Evolutionary conservation across 2,113 vertebrate genomes (phyloP).

Genomic region (Brachypteracias leptosomus): DNA sequence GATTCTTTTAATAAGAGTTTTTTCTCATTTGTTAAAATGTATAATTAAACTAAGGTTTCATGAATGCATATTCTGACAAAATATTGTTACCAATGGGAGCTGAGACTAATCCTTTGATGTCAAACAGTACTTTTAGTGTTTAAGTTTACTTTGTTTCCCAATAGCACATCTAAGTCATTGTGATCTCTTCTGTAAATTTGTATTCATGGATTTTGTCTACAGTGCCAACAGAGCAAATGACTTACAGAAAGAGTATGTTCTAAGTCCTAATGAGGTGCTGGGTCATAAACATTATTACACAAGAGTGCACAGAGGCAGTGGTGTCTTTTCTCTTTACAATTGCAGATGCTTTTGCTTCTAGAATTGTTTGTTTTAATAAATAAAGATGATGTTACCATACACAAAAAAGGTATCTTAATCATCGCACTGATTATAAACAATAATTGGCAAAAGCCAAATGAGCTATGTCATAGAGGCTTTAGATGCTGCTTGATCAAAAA

Average conservation of each 20-base stretch:
- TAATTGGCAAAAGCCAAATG: background rate
- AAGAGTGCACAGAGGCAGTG: background rate
- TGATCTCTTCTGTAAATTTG: background rate
- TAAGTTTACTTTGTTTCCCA: slow-evolving; percentile 2
- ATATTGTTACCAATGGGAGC: background rate
- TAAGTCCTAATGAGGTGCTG: background rate
- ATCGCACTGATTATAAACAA: background rate
- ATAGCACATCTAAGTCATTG: background rate
- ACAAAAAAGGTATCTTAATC: background rate
- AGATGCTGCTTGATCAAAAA: background rate
- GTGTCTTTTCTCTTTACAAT: background rate
- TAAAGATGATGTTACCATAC: background rate
- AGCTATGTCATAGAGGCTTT: background rate
- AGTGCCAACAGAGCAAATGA: slow-evolving; percentile 3
- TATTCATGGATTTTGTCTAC: background rate
- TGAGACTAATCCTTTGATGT: background rate
- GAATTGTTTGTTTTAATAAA: background rate
- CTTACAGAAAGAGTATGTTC: background rate
- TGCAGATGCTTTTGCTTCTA: background rate
- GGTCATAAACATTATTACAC: background rate
- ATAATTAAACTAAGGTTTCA: background rate
- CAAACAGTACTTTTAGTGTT: background rate
- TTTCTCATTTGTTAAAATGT: background rate
- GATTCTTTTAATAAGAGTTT: background rate
- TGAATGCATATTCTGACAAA: background rate